These are phyloP conservation scores for Temnothorax ravouxi DNA, from an alignment of 2,888 invertebrate species.

Conservation along the genomic window DNA sequence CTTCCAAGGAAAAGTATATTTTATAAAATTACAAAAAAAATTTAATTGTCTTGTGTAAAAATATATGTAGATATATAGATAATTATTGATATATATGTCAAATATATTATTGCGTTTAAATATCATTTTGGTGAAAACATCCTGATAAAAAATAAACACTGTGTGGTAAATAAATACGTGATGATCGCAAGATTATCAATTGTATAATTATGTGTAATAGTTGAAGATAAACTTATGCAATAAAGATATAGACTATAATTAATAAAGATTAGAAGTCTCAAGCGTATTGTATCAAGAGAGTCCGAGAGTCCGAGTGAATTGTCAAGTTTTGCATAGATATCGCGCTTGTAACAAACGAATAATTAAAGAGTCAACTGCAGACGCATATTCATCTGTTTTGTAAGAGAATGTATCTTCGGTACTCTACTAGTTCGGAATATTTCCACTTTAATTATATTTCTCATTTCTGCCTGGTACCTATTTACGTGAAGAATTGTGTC, in stretches of 20 bases:
- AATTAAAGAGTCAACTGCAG: constrained; percentile 10
- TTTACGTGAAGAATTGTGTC: constrained; percentile 31
- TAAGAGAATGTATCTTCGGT: background rate
- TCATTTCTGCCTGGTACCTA: background rate
- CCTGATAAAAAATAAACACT: background rate
- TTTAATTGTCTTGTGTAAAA: background rate
- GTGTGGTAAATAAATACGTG: background rate
- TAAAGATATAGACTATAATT: background rate
- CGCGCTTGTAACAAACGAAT: background rate
- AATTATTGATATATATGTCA: background rate
- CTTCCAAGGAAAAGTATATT: background rate
- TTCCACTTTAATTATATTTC: constrained; percentile 11
- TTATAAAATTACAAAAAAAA: background rate
- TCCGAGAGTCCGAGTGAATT: background rate
- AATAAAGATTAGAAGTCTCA: background rate
- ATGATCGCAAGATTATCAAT: background rate
- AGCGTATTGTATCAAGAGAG: background rate
- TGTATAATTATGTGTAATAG: background rate
- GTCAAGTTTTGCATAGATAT: background rate
- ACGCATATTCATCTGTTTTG: constrained; percentile 1
- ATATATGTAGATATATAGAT: background rate
- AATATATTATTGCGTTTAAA: background rate
- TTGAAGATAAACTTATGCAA: background rate
- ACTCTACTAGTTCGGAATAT: background rate
- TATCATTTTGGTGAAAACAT: background rate